phyloP scores from a whole-genome alignment of 2,113 vertebrate species.

The Pterocles gutturalis region DNA sequence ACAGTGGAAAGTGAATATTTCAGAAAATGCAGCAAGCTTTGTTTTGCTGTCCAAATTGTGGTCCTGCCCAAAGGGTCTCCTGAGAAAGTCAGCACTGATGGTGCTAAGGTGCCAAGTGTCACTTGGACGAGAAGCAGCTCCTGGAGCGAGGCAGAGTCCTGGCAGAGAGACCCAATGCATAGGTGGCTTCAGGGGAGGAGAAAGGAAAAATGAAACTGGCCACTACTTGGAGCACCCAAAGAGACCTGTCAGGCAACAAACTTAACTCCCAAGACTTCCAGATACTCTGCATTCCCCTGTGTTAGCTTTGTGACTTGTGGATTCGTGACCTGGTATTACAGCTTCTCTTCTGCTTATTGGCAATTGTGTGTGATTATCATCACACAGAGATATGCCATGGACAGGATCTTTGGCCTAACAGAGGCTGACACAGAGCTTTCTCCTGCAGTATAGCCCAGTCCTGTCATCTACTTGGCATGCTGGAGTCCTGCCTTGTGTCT shows the following conservation, averaged over 20 bases:
- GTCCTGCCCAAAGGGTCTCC: background rate
- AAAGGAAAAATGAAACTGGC: background rate
- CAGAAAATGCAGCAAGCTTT: background rate
- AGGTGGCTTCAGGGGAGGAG: background rate
- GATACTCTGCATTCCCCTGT: background rate
- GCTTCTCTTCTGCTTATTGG: background rate
- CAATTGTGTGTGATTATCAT: rapidly evolving
- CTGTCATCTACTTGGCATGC: rapidly evolving
- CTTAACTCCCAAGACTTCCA: background rate
- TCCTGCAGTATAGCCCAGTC: background rate
- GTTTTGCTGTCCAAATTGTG: background rate
- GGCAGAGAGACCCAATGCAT: rapidly evolving
- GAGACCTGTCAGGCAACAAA: background rate
- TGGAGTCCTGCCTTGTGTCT: background rate
- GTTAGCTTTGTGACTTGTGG: background rate
- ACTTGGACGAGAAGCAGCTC: background rate
- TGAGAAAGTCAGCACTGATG: background rate
- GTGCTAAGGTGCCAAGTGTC: background rate
- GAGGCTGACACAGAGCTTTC: background rate
- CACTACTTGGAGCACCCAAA: background rate
- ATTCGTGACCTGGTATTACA: background rate
- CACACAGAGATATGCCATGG: background rate
- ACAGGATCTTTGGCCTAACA: background rate
- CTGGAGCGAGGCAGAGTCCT: background rate
- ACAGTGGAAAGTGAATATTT: background rate